These are phyloP conservation scores for Emydocephalus ijimae DNA, from an alignment of 2,113 vertebrate species.

Conservation along the genomic window DNA sequence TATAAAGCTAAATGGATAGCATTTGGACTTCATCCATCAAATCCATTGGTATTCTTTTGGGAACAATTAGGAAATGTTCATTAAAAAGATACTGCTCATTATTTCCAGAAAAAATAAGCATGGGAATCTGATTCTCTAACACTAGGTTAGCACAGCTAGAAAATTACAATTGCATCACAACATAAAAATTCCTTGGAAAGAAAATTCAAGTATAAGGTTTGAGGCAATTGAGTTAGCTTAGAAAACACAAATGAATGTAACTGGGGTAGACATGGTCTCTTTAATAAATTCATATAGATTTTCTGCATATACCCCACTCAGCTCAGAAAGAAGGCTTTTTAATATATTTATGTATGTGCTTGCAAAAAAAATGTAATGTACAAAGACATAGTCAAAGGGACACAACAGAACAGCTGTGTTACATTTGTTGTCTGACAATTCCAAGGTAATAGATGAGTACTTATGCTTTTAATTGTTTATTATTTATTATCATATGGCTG, in stretches of 20 bases:
- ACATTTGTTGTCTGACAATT: not conserved
- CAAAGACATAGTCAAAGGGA: not conserved
- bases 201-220: not conserved
- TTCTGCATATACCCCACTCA: not conserved
- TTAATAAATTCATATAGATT: not conserved
- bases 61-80: not conserved
- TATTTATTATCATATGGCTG: not conserved
- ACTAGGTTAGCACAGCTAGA: not conserved
- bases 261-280: not conserved
- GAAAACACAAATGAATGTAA: not conserved
- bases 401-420: not conserved
- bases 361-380: not conserved
- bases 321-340: not conserved
- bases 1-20: not conserved
- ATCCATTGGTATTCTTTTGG: not conserved
- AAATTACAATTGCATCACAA: not conserved
- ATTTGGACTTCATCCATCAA: not conserved
- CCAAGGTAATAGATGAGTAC: not conserved
- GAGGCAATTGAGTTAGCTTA: not conserved
- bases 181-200: not conserved
- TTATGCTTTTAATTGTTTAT: not conserved
- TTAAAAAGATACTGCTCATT: not conserved
- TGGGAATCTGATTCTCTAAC: not conserved
- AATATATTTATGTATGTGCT: not conserved
- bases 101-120: not conserved